Percentiles rank a stretch among this genome's conserved stretches.
Conservation (phyloP, 2,113 vertebrate genomes). For the Lamprologus sp. region DNA sequence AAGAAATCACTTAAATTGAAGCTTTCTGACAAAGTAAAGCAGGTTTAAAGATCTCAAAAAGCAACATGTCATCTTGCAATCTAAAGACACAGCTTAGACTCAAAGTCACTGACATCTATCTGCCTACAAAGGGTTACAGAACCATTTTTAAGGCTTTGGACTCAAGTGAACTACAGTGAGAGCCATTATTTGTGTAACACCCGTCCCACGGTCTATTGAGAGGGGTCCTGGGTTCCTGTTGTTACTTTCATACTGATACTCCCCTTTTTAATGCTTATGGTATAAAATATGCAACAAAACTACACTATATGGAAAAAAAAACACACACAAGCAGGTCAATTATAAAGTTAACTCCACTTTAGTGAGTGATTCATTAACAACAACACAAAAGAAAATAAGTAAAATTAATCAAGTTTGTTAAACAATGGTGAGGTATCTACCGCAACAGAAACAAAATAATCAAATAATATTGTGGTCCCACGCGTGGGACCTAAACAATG, state of each 20-base stretch:
- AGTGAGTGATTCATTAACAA: too few species aligned
- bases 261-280: too few species aligned
- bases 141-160: background rate
- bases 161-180: background rate
- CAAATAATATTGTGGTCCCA: background rate
- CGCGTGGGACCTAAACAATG: accelerated
- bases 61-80: background rate
- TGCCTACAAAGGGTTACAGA: background rate
- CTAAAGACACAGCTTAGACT: background rate
- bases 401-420: background rate
- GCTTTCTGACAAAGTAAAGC: background rate
- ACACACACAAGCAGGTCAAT: too few species aligned
- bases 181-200: background rate
- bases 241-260: too few species aligned
- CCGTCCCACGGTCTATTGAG: background rate
- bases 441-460: background rate
- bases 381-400: background rate
- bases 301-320: too few species aligned
- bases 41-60: background rate
- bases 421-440: background rate
- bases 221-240: too few species aligned
- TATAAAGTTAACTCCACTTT: too few species aligned
- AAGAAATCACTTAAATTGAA: background rate
- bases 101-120: background rate
- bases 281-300: too few species aligned